A percentile compares a stretch with the other conserved stretches of the same genome.
Evolutionary conservation across 2,797 vertebrate species (phyloP).

Genomic region (Brotula barbata): DNA sequence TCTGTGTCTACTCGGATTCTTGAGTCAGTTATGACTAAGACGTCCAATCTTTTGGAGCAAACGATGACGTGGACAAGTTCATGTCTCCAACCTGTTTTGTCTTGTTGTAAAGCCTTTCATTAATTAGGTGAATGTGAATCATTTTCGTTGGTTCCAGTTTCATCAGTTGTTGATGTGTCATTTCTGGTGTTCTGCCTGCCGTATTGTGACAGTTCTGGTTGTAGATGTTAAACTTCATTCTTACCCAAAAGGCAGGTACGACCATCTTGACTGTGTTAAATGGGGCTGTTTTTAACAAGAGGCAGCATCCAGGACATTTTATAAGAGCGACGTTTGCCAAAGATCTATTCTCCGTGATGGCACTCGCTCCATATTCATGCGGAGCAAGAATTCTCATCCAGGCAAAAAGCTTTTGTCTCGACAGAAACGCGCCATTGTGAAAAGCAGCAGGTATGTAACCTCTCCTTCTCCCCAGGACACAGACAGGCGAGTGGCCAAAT

Average conservation of each 20-base stretch:
- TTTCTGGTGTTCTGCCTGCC: background rate
- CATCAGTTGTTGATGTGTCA: conserved; percentile 9
- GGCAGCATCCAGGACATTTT: background rate
- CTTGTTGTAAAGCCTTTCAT: conserved; percentile 23
- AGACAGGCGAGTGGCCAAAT: conserved; percentile 66
- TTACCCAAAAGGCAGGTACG: no score
- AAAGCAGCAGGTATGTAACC: conserved; percentile 39
- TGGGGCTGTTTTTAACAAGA: no score
- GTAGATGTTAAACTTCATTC: no score
- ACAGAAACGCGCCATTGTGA: background rate
- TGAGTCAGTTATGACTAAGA: conserved; percentile 23
- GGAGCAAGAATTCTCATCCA: background rate
- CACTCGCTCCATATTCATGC: background rate
- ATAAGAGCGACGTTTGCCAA: no score
- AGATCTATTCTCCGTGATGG: background rate
- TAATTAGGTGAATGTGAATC: conserved; percentile 28
- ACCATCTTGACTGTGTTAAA: no score
- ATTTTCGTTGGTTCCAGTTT: background rate
- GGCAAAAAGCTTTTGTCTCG: background rate
- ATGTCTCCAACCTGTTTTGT: conserved; percentile 41
- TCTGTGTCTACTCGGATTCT: no score
- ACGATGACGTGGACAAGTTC: conserved; percentile 34
- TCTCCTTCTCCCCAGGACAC: conserved; percentile 60
- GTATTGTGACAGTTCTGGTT: background rate
- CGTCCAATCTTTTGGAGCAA: conserved; percentile 14